phyloP scores from a whole-genome alignment of 2,113 vertebrate species.

The Gopherus flavomarginatus region DNA sequence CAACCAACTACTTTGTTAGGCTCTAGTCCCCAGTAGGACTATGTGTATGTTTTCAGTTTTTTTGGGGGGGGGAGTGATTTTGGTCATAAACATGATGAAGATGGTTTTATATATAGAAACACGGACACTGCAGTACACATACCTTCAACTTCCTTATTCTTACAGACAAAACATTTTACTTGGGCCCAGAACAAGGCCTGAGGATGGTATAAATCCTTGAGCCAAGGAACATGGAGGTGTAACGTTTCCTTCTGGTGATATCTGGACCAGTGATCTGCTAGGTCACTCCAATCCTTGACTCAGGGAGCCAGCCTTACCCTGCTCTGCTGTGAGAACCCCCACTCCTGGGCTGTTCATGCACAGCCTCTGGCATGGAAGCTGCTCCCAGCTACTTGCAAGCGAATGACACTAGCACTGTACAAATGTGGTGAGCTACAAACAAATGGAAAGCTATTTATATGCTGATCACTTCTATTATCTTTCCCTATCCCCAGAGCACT shows the following conservation, averaged over 20 bases:
- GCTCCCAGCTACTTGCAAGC: no score
- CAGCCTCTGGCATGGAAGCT: no score
- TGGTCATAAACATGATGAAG: not conserved
- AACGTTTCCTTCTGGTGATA: no score
- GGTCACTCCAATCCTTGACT: no score
- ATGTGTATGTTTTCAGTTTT: not conserved
- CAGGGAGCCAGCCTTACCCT: no score
- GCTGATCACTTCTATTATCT: not conserved
- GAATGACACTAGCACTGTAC: not conserved
- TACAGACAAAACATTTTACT: not conserved
- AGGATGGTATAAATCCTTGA: not conserved
- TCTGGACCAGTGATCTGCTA: no score
- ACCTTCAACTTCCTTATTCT: not conserved
- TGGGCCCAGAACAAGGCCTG: not conserved
- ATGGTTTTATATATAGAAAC: not conserved
- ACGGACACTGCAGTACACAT: not conserved
- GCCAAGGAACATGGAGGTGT: not conserved
- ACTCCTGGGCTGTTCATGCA: no score
- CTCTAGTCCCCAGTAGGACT: not conserved
- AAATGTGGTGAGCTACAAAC: not conserved
- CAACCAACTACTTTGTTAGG: not conserved
- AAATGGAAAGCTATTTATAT: not conserved
- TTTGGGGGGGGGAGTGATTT: not conserved
- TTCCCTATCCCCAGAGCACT: not conserved
- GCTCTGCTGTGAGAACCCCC: no score